Base-by-base conservation (phyloP, 1,140 invertebrate species). In the Linepithema humile region DNA sequence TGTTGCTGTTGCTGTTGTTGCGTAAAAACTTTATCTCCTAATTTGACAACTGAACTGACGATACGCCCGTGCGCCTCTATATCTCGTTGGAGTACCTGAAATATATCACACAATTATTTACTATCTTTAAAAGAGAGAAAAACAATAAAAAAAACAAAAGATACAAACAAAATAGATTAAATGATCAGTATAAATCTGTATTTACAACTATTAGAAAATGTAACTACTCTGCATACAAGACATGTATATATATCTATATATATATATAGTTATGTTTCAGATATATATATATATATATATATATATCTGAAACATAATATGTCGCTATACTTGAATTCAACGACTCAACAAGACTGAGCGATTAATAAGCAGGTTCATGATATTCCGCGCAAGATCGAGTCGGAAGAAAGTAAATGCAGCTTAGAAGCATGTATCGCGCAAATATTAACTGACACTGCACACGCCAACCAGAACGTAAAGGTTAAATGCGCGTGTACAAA, bases 61-160 rank as follows among this genome's bases (percentile, higher is more conserved):
- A 97, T 96, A 91, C 97, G 96, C 40, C 97, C 97, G 94, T 97
- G 97, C 90, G 96, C 96, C 95, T 97, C 97, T 92, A 98, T 97
- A 93, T 98, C 97, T 90, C 95, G 95, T 94, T 98, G 97, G 90
- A 98, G 96, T 94, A 97, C 96, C 97, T 98, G 95, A n/a, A 94
- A 94, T n/a, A n/a, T 10, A 32, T 20, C 69, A 0, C 17, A 15
- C 23, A n/a, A 17, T 0, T 12, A 6, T 55, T 55, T n/a, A 55
- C 4, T 4, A 26, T n/a, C 17, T 38, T 48, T 32, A 0, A 2
- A 40, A 5, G 17, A 0, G 20, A 9, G 15, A 23, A 23, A 45
- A 6, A 67, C 15, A 38, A 7, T 45, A 9, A 48, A 23, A 20
- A 12, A 17, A 7, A 5, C 5, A 32, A 0, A 26, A 23, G 50